Evolutionary conservation across 2,888 invertebrate species (phyloP), one percentile per base, ranked within the genome.

Genomic region (Drosophila mulleri): DNA sequence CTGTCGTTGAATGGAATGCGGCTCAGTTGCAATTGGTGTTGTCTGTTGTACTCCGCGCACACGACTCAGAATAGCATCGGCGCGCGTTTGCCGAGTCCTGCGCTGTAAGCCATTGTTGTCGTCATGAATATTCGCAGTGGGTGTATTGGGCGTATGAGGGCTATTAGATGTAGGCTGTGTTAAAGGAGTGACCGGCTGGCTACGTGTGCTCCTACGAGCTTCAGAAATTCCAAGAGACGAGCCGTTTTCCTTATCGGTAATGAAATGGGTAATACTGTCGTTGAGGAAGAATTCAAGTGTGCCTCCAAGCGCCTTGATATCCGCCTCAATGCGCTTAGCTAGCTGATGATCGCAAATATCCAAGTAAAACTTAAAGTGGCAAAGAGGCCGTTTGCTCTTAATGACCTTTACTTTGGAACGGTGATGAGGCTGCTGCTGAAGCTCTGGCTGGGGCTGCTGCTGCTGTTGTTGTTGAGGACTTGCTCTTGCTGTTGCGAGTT

Each of bases 1-100:
- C 44, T 72, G 63, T 14, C 56, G 54, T 16, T 68, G 60, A 45
- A 48, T 62, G 18, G 48, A 53, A 48, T 37, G 26, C 11, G 59
- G 7, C 16, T 53, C 62, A 23, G 68, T 23, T 67, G 48, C 23
- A 18, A 20, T 26, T 35, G 26, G 39, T 47, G 60, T 53, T n/a
- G 5, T 35, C 23, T 63, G 58, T 54, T 80, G 82, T 50, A 86
- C 91, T 23, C 84, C 91, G 74, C 94, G 94, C 93, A 95, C 96
- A 93, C 95, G 95, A 94, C 96, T 95, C 92, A 96, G 95, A 95
- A 96, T 96, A 93, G 96, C 96, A 95, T 96, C 96, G 92, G 95
- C 96, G 92, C 96, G 95, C 16, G 92, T 90, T 79, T 88, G 91
- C 52, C 91, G 87, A 75, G 88, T 88, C 58, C 66, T 69, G 45